Evolutionary conservation across 2,113 vertebrate genomes (phyloP), one percentile per base, ranked within the genome.

Genomic region (Morphnarchus princeps): DNA sequence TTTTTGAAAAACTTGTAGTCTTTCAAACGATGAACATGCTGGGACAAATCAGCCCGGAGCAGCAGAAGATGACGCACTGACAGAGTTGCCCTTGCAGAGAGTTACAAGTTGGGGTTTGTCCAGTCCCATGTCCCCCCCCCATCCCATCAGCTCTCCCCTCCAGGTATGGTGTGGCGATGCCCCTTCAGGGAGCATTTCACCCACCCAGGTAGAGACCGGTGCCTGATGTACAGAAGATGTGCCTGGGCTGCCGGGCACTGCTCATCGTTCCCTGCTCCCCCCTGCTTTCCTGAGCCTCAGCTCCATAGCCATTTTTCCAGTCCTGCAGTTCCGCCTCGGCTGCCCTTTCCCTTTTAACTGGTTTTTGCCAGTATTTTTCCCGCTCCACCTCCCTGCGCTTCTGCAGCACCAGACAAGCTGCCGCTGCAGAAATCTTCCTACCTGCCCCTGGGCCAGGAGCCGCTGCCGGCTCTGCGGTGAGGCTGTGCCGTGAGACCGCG

Each of bases 191-290:
- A 12, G 1, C 26, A 2, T 12, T 19, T 24, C 38, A 1, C 40
- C 3, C 9, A 9, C 32, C 40, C 9, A 0, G 25, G 8, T 3
- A 26, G 11, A 10, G 26, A 16, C 12, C 1, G 9, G 40, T 11
- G 25, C 25, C 3, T 0, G 49, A 28, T 0, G 50, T 3, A 15
- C 22, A 0, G 1, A 10, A 25, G 45, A 28, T 0, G 16, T 50
- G 36, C 76, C 29, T 0, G 58, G 25, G 74, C 43, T 38, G 57
- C 70, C 4, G 2, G 31, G 76, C 17, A 2, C 36, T 13, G 59
- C 74, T 10, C 43, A 5, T 18, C 9, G 4, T 61, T 77, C 50
- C 22, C 50, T 2, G 1, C 34, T 43, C 62, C 7, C 62, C 32
- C 0, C 59, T 10, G 11, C 38, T 16, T 70, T 36, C 73, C 3